Evolutionary conservation across 2,113 vertebrate genomes (phyloP), one percentile per base, ranked within the genome.

Genomic region (Nycticryphes semicollaris): DNA sequence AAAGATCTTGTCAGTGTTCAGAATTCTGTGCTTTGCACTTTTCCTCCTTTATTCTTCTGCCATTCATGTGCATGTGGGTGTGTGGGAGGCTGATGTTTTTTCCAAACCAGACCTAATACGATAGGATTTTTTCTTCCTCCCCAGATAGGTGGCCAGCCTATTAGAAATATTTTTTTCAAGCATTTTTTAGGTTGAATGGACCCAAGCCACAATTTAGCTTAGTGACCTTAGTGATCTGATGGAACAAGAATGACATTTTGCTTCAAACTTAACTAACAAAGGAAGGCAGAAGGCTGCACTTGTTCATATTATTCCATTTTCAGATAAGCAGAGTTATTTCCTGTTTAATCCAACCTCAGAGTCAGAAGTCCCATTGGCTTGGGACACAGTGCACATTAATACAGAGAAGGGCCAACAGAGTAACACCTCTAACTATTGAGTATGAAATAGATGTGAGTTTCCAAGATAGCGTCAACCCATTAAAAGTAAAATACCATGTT

Each of bases 81-180:
- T 63, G 47, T 94, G 74, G 72, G 84, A 93, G 77, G 83, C 70
- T 96, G 47, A 25, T 95, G 45, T 25, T 66, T 96, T 97, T 96
- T 96, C 94, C 84, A 80, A 84, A 91, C 76, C 95, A 95, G 57
- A 53, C 67, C 72, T 96, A 80, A 84, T 90, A 69, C 97, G 95
- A 94, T 69, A 48, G 53, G 53, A 86, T 95, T 89, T 97, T 96
- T 80, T 90, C 78, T 94, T 94, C 70, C 75, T 93, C 74, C 11
- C 6, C 50, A 87, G 88, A 94, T 97, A 97, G 86, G 93, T 94
- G 91, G 72, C 84, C 69, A 92, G 7, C 80, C 95, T 89, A 28
- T 92, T 79, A 81, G 4, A 24, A 89, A 86, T 21, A 53, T 56
- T 39, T 57, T 79, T 87, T 81, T 63, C 53, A 53, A 84, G 56